Base-by-base conservation (phyloP, 2,888 invertebrate genomes). In the Heliconius aoede region DNA sequence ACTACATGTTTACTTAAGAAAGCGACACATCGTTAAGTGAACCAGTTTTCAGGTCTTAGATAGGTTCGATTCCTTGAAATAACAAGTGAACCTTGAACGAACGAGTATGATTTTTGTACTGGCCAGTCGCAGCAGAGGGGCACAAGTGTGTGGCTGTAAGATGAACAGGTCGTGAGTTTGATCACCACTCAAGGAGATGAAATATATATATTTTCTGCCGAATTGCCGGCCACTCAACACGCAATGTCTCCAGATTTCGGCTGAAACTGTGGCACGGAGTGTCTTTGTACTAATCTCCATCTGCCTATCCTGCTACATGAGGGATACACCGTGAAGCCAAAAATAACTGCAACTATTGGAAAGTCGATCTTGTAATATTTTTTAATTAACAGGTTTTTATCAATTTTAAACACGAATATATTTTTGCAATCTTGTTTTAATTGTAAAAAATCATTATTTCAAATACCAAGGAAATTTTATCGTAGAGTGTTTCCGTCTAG, bases 1-100 rank as follows among this genome's bases (percentile, higher is more conserved):
- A 24, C 78, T 68, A 69, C 79, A 73, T 79, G 79, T 79, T 80
- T 77, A 78, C 78, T 78, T 76, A 80, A 78, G 79, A 81, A 80
- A 81, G 79, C 81, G 76, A 80, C 74, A 79, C 51, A 64, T 78
- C 36, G 72, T 79, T 73, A 77, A 72, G 36, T 79, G 77, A 72
- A 80, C 78, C 76, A 76, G 77, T 78, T 79, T 80, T 79, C 51
- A 78, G 9, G 55, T 40, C 24, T 71, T 58, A 74, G 55, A 77
- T 73, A 71, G 62, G 72, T 71, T 77, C 46, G 64, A 77, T 77
- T 78, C 75, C 51, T 62, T 60, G 77, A 69, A 77, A n/a, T 40
- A 26, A 7, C n/a, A n/a, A n/a, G n/a, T n/a, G n/a, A n/a, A n/a
- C n/a, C n/a, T 11, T 58, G 3, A 24, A n/a, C 1, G 24, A 58